Conservation (phyloP, 2,888 invertebrate species). For the Apeira syringaria region DNA sequence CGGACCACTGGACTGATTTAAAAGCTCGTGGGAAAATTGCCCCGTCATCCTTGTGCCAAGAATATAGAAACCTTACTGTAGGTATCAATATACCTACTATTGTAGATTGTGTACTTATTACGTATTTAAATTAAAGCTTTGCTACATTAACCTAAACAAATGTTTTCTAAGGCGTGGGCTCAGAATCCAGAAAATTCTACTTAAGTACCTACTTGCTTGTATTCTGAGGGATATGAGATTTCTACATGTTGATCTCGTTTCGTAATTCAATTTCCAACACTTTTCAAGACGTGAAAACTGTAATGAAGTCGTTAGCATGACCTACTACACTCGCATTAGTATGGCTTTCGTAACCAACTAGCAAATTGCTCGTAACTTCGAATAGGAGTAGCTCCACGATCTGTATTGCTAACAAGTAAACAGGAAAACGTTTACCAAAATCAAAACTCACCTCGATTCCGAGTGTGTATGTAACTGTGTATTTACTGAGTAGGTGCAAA, state of each 20-base stretch:
- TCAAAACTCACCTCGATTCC: slow-evolving; percentile 3
- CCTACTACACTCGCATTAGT: slow-evolving; percentile 1
- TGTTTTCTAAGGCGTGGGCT: too few species aligned
- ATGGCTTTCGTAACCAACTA: not conserved
- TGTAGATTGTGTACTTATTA: too few species aligned
- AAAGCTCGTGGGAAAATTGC: slow-evolving; percentile 42
- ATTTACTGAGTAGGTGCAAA: slow-evolving; percentile 11
- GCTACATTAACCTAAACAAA: too few species aligned
- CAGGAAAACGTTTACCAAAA: slow-evolving; percentile 5
- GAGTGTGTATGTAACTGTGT: not conserved
- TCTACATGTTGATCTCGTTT: too few species aligned
- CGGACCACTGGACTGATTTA: slow-evolving; percentile 57
- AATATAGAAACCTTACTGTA: not conserved
- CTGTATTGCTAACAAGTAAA: slow-evolving; percentile 7
- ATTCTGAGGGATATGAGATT: too few species aligned
- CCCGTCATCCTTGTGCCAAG: slow-evolving; percentile 35
- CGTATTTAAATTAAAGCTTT: too few species aligned
- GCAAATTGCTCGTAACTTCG: slow-evolving; percentile 1
- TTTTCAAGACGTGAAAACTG: not conserved
- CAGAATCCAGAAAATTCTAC: too few species aligned
- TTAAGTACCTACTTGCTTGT: too few species aligned
- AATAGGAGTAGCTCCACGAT: not conserved
- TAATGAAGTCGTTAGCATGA: not conserved
- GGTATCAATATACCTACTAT: too few species aligned
- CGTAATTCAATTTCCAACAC: too few species aligned